Base-by-base conservation (phyloP, 2,888 invertebrate species). In the Patella caerulea region DNA sequence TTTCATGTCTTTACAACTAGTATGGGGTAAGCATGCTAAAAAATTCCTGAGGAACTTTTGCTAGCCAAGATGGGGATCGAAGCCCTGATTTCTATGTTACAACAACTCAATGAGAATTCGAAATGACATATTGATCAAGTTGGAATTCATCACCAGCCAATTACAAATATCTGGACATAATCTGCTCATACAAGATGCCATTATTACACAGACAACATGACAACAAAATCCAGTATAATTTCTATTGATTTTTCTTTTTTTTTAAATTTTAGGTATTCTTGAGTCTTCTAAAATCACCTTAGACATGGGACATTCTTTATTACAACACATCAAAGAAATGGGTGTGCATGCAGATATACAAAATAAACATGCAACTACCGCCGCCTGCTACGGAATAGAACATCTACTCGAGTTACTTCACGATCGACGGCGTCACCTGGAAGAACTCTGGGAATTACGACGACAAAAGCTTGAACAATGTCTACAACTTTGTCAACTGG, bases 401-500 rank as follows among this genome's bases (percentile, higher is more conserved):
- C 90, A 91, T 84, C 87, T 92, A 81, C 88, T 92, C 78, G 91
- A 92, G 86, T 84, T 89, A 81, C 92, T 96, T 75, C 96, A 96
- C 88, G 94, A 96, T 89, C 94, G 94, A 85, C 93, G 96, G 80
- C 94, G 95, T 86, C 92, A 94, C 83, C 92, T 96, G 79, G 96
- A 96, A 90, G 92, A 92, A 74, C 87, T 92, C 80, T 92, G 92
- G 92, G 94, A 94, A 84, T 94, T 93, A 84, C 93, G 95, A 83
- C 95, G 95, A 91, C 93, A 94, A 11, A 94, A 95, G 89, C 92
- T 96, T 86, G 96, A 96, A 88, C 96, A 96, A 90, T 95, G 95
- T 86, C 92, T 96, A 79, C 95, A 95, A 59, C 92, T 96, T 78
- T 95, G 95, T 73, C 92, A 95, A 85, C 92, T 96, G 59, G 95